A percentile compares a stretch with the other conserved stretches of the same genome.
These are phyloP conservation scores for Rhineura floridana DNA, from an alignment of 2,113 vertebrate genomes.

Conservation along the genomic window DNA sequence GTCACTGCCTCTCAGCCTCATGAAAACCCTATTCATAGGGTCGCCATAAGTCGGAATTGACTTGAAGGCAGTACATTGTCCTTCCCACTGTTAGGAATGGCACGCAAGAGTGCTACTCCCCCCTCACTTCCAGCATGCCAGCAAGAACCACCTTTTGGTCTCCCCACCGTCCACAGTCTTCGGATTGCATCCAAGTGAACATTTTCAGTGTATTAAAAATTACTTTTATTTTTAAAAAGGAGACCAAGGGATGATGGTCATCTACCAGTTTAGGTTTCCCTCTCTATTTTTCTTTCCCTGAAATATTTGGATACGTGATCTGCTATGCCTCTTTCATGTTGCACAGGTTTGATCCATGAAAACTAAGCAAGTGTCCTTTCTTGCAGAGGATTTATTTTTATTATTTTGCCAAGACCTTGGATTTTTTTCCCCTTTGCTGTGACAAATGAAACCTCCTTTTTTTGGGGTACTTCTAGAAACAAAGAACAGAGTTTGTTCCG, in stretches of 20 bases:
- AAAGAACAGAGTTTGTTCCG: conserved; percentile 78
- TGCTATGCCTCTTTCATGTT: neutral
- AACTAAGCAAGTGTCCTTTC: neutral
- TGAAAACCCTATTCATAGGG: no score
- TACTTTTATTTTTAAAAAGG: neutral
- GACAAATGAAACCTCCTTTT: neutral
- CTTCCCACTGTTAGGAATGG: neutral
- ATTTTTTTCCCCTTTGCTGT: accelerated
- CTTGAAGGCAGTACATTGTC: no score
- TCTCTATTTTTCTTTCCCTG: neutral
- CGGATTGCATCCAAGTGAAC: neutral
- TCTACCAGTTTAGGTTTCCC: neutral
- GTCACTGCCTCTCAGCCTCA: no score
- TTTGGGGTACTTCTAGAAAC: conserved; percentile 80
- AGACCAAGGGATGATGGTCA: neutral
- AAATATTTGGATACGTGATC: neutral
- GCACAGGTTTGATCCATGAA: neutral
- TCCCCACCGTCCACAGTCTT: no score
- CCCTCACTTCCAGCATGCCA: no score
- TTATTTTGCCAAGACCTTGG: no score
- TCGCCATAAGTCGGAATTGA: no score
- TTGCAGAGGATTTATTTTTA: neutral
- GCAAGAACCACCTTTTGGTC: no score
- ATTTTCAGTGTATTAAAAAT: neutral
- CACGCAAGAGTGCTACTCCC: no score